Percentiles rank a stretch among this genome's conserved stretches.
These are phyloP conservation scores for Fringilla coelebs DNA, from an alignment of 2,797 vertebrate species.

Conservation along the genomic window DNA sequence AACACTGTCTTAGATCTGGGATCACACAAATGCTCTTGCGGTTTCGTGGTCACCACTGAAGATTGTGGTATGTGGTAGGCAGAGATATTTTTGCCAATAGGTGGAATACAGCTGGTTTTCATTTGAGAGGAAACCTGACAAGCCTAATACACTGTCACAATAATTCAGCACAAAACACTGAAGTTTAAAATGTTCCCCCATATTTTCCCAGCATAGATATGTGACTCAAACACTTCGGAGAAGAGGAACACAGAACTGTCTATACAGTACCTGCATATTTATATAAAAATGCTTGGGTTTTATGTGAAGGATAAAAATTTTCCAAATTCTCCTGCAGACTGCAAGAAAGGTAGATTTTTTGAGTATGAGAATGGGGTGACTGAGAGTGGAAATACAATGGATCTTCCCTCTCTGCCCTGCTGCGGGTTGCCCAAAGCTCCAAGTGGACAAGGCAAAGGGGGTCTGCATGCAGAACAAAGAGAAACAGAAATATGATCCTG, in stretches of 20 bases:
- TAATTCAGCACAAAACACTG: conserved; percentile 55
- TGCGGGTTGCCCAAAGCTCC: background rate
- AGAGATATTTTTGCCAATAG: conserved; percentile 77
- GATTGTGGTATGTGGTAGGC: conserved; percentile 75
- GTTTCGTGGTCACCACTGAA: conserved; percentile 80
- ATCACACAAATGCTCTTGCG: conserved; percentile 80
- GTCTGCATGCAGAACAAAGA: background rate
- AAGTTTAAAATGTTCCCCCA: conserved; percentile 4
- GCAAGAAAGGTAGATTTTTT: background rate
- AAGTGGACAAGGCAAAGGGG: background rate
- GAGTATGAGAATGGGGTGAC: background rate
- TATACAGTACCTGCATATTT: background rate
- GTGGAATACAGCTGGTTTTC: conserved; percentile 80
- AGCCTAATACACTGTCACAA: conserved; percentile 62
- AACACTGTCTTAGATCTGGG: conserved; percentile 82
- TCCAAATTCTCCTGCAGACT: background rate
- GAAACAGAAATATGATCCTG: background rate
- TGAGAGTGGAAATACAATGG: background rate
- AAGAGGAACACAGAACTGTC: background rate
- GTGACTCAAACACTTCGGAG: background rate
- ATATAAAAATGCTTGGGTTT: background rate
- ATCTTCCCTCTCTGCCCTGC: background rate
- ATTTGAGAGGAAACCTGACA: conserved; percentile 75
- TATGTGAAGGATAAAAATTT: background rate
- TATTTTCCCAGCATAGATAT: background rate